A percentile compares a stretch with the other conserved stretches of the same genome.
Evolutionary conservation across 2,113 vertebrate species (phyloP).

Genomic region (Albula glossodonta): DNA sequence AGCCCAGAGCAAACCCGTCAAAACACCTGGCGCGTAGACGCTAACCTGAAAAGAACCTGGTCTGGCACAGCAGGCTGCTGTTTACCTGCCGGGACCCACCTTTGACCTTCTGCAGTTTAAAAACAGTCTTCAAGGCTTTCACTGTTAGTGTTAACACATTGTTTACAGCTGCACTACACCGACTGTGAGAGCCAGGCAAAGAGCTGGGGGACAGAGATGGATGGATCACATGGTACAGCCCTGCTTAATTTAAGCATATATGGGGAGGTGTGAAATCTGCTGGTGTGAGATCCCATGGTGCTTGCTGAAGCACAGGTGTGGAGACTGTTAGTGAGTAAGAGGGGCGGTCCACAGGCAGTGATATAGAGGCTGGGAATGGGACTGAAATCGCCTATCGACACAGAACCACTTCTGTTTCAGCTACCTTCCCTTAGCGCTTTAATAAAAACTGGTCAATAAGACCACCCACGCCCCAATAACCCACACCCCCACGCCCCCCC

Average conservation of each 20-base stretch:
- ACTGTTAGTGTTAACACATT: constrained; percentile 2
- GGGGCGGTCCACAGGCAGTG: background rate
- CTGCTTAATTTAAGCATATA: background rate
- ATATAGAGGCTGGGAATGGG: background rate
- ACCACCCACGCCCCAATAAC: background rate
- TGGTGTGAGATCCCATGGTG: background rate
- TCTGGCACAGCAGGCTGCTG: background rate
- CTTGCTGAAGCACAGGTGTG: background rate
- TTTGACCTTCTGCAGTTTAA: background rate
- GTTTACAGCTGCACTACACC: constrained; percentile 3
- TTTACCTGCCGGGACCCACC: background rate
- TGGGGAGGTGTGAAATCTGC: background rate
- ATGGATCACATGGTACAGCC: background rate
- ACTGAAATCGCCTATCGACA: background rate
- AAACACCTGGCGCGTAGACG: background rate
- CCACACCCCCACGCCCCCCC: too few species aligned
- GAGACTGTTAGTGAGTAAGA: background rate
- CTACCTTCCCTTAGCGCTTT: background rate
- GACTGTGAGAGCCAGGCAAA: constrained; percentile 8
- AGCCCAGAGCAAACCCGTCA: background rate
- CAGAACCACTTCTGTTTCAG: background rate
- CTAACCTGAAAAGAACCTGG: constrained; percentile 3
- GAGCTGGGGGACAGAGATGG: background rate
- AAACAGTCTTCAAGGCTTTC: constrained; percentile 5
- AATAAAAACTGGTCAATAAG: background rate